phyloP scores from a whole-genome alignment of 2,113 vertebrate genomes.

The Ailurus styani region DNA sequence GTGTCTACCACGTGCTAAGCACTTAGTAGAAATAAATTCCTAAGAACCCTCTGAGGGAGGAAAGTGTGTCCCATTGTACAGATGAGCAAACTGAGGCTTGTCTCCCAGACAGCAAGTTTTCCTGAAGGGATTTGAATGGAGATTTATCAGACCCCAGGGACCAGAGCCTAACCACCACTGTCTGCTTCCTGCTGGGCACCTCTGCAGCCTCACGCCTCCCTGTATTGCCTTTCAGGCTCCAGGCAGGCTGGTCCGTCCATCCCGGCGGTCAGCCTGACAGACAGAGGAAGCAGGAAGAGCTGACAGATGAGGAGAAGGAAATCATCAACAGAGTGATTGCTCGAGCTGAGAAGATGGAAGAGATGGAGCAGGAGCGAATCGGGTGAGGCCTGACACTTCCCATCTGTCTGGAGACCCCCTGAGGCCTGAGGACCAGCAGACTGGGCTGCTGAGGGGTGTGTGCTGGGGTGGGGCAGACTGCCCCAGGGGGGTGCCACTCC shows the following conservation, averaged over 20 bases:
- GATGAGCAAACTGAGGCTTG: background rate
- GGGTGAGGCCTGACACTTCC: slow-evolving; percentile 79
- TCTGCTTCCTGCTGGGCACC: fast-evolving
- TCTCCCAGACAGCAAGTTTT: background rate
- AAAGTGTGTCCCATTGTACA: background rate
- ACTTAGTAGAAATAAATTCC: background rate
- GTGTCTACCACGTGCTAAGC: background rate
- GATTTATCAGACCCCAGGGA: background rate
- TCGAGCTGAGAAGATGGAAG: slow-evolving; percentile 93
- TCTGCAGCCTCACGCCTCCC: background rate
- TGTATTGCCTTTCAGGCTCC: slow-evolving; percentile 73
- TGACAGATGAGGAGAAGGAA: slow-evolving; percentile 96
- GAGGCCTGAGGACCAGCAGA: background rate
- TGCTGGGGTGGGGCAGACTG: background rate
- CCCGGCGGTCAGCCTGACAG: slow-evolving; percentile 69
- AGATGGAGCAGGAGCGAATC: slow-evolving; percentile 92
- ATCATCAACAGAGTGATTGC: slow-evolving; percentile 95
- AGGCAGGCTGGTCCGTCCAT: slow-evolving; percentile 75
- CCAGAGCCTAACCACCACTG: fast-evolving
- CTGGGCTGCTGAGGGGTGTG: fast-evolving
- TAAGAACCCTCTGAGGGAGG: background rate
- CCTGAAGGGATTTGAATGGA: background rate
- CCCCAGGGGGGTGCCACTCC: background rate
- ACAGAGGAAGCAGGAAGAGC: slow-evolving; percentile 84
- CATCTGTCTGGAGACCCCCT: fast-evolving